Base-by-base conservation (phyloP, 1,140 invertebrate species). In the Bombus affinis region DNA sequence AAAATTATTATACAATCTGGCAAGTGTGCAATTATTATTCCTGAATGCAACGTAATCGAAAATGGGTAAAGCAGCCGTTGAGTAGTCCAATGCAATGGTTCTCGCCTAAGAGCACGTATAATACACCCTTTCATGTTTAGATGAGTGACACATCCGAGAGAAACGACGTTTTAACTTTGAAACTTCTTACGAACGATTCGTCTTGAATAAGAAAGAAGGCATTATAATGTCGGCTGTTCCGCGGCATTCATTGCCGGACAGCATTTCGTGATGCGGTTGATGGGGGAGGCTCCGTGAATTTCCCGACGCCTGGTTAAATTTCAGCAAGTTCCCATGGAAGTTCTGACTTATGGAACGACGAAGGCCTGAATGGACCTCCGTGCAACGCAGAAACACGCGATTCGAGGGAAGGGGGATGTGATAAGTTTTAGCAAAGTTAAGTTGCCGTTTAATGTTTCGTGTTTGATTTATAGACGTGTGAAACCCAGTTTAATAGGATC, bases 201-300 rank as follows among this genome's bases (percentile, higher is more conserved):
- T 66, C 8, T 62, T 37, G 83, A 80, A 85, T 72, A 85, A 72
- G 83, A 85, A 85, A 85, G 77, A 80, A 85, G 83, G 83, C 35
- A 72, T 85, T 85, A 85, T 84, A 74, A 81, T 81, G 71, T 81
- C 35, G 62, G 53, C 32, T 74, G 71, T 81, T 71, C 57, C 32
- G 35, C 59, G 32, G 53, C 70, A 44, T 75, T 81, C 79, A 81
- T 74, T 28, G 79, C 84, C 9, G 84, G 84, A 81, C 79, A 74
- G 79, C 81, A 59, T 81, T 85, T 57, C 84, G 83, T 81, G 83
- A 81, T 71, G 70, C 22, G 70, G 9, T 25, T 65, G 70, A 72
- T 37, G 75, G 28, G 47, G 22, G 65, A 66, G 32, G n/a, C 22
- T 66, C 22, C 37, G 70, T 57, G 68, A 68, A 85, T 81, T 68